Conservation (phyloP, 2,113 vertebrate species). For the Opisthocomus hoazin region DNA sequence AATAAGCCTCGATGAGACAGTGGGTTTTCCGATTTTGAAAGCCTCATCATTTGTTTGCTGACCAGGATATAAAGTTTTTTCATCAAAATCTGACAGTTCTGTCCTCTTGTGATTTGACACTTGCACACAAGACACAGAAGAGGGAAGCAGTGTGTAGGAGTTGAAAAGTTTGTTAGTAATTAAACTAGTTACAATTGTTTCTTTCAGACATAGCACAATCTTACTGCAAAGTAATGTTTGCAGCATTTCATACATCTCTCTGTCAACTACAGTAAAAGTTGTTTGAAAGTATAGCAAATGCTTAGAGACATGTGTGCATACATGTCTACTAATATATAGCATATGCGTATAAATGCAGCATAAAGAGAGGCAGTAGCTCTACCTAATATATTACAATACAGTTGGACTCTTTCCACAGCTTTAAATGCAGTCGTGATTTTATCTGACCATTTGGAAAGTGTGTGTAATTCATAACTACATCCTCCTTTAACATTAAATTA, state of each 20-base stretch:
- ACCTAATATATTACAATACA: not conserved
- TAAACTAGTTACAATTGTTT: not conserved
- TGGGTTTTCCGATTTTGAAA: not conserved
- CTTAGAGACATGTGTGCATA: not conserved
- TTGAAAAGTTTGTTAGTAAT: constrained; percentile 33
- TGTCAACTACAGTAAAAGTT: not conserved
- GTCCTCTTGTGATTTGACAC: constrained; percentile 19
- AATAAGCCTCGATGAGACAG: not conserved
- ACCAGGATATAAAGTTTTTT: not conserved
- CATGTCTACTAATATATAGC: not conserved
- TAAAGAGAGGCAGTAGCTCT: constrained; percentile 23
- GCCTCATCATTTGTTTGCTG: not conserved
- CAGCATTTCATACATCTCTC: not conserved
- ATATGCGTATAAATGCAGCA: not conserved
- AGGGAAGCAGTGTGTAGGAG: constrained; percentile 15
- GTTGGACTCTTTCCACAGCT: constrained; percentile 32
- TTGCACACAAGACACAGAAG: constrained; percentile 38
- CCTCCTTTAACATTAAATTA: not conserved
- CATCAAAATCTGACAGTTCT: constrained; percentile 4
- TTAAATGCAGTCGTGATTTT: constrained; percentile 31
- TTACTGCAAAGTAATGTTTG: not conserved
- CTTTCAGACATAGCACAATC: not conserved
- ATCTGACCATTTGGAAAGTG: constrained; percentile 40
- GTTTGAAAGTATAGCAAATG: not conserved
- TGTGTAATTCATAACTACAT: constrained; percentile 19